Evolutionary conservation across 2,113 vertebrate genomes (phyloP).

Genomic region (Hemiprocne comata): DNA sequence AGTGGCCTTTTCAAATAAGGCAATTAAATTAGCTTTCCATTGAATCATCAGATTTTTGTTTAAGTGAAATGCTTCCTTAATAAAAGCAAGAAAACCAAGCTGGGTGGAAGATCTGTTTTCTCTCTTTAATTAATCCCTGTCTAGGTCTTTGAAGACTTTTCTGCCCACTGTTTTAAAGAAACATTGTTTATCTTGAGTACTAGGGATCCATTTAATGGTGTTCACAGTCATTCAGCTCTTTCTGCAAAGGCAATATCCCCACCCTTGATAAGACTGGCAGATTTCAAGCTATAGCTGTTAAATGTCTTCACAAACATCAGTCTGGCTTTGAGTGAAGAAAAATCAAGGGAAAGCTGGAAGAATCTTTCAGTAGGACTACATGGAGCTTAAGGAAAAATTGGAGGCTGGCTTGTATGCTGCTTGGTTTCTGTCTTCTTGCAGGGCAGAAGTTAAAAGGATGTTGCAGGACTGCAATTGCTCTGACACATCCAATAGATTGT

Average conservation of each 20-base stretch:
- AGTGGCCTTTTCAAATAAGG: neutral
- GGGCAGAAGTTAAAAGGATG: neutral
- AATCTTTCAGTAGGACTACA: neutral
- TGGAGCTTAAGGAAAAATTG: neutral
- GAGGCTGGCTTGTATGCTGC: neutral
- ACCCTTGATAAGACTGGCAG: slow-evolving; percentile 31
- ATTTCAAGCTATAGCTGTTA: slow-evolving; percentile 1
- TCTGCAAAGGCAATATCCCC: neutral
- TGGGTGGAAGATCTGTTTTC: slow-evolving; percentile 41
- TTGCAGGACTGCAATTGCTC: neutral
- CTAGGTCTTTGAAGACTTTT: slow-evolving; percentile 44
- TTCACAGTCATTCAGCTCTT: neutral
- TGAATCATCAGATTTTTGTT: neutral
- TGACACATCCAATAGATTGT: neutral
- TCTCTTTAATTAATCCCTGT: slow-evolving; percentile 54
- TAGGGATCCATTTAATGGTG: neutral
- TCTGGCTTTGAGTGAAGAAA: neutral
- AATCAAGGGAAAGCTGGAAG: neutral
- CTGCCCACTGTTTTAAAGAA: slow-evolving; percentile 26
- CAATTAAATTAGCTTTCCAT: neutral
- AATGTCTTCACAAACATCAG: neutral
- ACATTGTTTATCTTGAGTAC: slow-evolving; percentile 45
- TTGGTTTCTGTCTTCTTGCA: neutral
- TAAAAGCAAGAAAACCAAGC: slow-evolving; percentile 32
- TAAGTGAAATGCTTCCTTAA: slow-evolving; percentile 36